Evolutionary conservation across 2,113 vertebrate genomes (phyloP).

Genomic region (Pelmatolapia mariae): DNA sequence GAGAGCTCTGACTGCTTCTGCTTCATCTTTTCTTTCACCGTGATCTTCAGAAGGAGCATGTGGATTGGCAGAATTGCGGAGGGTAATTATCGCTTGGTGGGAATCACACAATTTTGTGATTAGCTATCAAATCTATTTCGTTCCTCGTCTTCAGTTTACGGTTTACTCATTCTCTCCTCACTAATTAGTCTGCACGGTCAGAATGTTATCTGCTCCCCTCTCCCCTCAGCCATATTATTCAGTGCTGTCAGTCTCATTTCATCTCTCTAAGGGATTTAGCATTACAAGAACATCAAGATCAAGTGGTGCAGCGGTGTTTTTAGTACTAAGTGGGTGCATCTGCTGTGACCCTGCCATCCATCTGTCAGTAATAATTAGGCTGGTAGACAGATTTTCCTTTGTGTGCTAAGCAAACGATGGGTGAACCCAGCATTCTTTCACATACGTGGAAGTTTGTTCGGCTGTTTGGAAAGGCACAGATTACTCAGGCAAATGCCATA

Average conservation of each 20-base stretch:
- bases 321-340: constrained; percentile 31
- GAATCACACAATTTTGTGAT: constrained; percentile 32
- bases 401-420: background rate
- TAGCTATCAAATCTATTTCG: constrained; percentile 22
- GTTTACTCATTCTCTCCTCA: constrained; percentile 11
- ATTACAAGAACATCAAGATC: constrained; percentile 26
- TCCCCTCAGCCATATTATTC: constrained; percentile 1
- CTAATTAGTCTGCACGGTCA: constrained; percentile 30
- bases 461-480: constrained; percentile 4
- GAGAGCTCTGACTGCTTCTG: background rate
- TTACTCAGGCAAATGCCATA: constrained; percentile 9
- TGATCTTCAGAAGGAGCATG: background rate
- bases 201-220: background rate
- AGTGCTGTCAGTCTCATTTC: background rate
- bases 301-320: constrained; percentile 22
- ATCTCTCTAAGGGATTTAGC: constrained; percentile 10
- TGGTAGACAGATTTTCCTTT: background rate
- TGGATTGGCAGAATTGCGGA: background rate
- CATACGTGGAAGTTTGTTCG: background rate
- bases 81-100: constrained; percentile 14
- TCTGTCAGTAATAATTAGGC: constrained; percentile 33
- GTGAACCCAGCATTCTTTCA: background rate
- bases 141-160: constrained; percentile 2
- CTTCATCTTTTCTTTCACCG: background rate
- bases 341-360: constrained; percentile 19